phyloP scores from a whole-genome alignment of 2,888 invertebrate species.

The Mythimna lalbum region DNA sequence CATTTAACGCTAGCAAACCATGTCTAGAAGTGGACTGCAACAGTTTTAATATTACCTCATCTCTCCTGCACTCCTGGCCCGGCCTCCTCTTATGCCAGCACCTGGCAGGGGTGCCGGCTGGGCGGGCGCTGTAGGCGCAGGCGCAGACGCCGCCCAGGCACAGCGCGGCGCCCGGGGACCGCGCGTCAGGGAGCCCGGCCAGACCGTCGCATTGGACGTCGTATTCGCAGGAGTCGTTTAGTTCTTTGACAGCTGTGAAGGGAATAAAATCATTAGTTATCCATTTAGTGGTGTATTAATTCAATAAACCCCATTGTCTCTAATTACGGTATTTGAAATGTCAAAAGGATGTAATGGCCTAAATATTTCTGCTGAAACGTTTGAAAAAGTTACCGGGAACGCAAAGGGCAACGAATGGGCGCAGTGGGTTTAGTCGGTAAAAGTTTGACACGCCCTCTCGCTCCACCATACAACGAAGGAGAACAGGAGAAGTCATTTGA shows the following conservation, averaged over 20 bases:
- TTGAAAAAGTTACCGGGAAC: no score
- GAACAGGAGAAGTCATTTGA: no score
- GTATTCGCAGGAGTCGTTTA: slow-evolving; percentile 83
- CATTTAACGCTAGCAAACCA: no score
- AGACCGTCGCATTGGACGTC: slow-evolving; percentile 85
- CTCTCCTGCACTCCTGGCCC: slow-evolving; percentile 82
- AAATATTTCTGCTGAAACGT: no score
- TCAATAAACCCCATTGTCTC: no score
- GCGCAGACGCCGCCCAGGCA: slow-evolving; percentile 83
- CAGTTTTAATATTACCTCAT: slow-evolving; percentile 75
- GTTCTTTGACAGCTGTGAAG: slow-evolving; percentile 78
- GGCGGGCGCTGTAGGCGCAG: slow-evolving; percentile 81
- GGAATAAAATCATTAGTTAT: background rate
- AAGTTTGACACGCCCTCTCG: no score
- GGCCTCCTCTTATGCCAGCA: slow-evolving; percentile 83
- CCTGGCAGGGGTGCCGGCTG: slow-evolving; percentile 75
- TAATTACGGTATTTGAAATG: no score
- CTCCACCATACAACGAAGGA: no score
- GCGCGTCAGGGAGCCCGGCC: slow-evolving; percentile 75
- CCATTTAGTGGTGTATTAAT: no score
- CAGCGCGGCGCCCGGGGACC: slow-evolving; percentile 80
- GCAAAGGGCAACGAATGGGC: no score
- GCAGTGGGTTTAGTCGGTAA: no score
- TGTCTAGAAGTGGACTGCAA: background rate
- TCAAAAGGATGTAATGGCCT: no score